Evolutionary conservation across 2,888 invertebrate species (phyloP).

Genomic region (Drosophila nr. perissopoda): DNA sequence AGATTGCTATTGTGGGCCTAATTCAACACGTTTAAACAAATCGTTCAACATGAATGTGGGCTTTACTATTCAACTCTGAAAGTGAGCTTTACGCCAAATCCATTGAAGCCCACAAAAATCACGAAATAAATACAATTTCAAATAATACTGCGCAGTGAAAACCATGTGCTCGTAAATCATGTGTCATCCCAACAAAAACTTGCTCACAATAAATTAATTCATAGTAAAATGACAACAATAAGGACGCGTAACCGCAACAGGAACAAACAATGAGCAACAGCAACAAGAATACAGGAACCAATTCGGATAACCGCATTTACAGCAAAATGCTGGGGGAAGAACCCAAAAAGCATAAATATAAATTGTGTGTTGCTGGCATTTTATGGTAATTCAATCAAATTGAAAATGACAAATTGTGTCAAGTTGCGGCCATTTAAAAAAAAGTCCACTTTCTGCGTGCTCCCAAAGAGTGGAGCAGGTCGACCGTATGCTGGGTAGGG

Average conservation of each 20-base stretch:
- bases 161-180: slow-evolving; percentile 66
- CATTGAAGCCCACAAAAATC: slow-evolving; percentile 1
- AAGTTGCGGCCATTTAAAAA: slow-evolving; percentile 63
- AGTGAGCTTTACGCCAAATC: neutral
- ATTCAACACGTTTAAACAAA: neutral
- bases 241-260: slow-evolving; percentile 19
- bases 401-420: slow-evolving; percentile 79
- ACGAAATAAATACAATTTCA: slow-evolving; percentile 3
- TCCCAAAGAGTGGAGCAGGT: neutral
- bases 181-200: slow-evolving; percentile 41
- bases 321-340: neutral
- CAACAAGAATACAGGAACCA: slow-evolving; percentile 28
- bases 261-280: neutral
- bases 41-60: neutral
- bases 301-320: slow-evolving; percentile 50
- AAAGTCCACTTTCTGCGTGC: neutral
- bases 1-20: neutral
- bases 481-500: neutral
- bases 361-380: slow-evolving; percentile 67
- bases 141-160: slow-evolving; percentile 28
- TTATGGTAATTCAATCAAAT: slow-evolving; percentile 79
- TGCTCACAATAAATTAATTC: slow-evolving; percentile 66
- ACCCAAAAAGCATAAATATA: slow-evolving; percentile 61
- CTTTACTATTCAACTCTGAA: neutral
- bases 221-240: slow-evolving; percentile 48